Evolutionary conservation across 2,113 vertebrate genomes (phyloP).

Genomic region (Phycodurus eques): DNA sequence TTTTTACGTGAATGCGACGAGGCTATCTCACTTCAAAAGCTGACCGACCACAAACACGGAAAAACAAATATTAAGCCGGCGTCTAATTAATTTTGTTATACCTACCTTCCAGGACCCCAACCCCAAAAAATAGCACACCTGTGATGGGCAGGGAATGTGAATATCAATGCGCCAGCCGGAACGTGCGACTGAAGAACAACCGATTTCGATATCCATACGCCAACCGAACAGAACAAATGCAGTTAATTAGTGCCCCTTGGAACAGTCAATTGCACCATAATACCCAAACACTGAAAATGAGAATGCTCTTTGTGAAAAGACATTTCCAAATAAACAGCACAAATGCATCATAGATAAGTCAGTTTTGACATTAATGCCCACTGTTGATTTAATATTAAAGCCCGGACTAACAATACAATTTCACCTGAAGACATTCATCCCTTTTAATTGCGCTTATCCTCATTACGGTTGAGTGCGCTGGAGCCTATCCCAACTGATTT

Average conservation of each 20-base stretch:
- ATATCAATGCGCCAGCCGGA: conserved; percentile 13
- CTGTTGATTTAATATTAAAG: not conserved
- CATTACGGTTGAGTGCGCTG: too few species aligned
- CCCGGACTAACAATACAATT: not conserved
- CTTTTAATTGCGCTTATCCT: too few species aligned
- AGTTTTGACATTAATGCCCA: too few species aligned
- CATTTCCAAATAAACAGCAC: too few species aligned
- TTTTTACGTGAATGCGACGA: conserved; percentile 74
- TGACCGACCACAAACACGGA: conserved; percentile 26
- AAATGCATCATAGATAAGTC: too few species aligned
- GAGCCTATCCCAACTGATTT: too few species aligned
- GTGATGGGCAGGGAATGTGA: conserved; percentile 17
- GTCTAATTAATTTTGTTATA: not conserved
- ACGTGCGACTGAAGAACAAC: not conserved
- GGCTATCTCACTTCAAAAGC: conserved; percentile 67
- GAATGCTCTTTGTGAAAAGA: too few species aligned
- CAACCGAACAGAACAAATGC: not conserved
- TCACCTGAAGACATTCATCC: not conserved
- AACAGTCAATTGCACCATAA: not conserved
- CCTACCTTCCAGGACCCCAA: not conserved
- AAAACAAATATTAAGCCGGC: not conserved
- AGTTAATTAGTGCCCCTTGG: not conserved
- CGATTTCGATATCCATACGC: conserved; percentile 7
- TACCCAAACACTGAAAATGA: too few species aligned
- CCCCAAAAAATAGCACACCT: conserved; percentile 33